Conservation (phyloP, 1,140 invertebrate genomes). For the Eriocheir sinensis region DNA sequence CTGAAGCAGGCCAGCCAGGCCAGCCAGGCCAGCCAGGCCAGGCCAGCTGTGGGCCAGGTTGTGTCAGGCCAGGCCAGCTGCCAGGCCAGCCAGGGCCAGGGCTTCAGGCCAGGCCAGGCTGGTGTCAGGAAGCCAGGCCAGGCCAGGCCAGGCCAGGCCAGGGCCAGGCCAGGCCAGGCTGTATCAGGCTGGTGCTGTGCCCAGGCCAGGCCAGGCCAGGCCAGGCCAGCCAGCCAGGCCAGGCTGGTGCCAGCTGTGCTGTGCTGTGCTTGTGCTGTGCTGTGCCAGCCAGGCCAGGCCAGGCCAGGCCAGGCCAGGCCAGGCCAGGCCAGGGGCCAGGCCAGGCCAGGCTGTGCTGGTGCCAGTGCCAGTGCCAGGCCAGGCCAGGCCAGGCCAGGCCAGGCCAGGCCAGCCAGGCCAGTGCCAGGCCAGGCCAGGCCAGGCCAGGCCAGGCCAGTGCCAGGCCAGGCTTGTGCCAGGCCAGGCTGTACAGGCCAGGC, state of each 20-base stretch:
- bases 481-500: conserved; percentile 58
- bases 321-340: conserved; percentile 33
- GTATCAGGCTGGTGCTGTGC: conserved; percentile 70
- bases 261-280: not conserved
- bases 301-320: conserved; percentile 75
- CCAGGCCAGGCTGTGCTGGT: conserved; percentile 68
- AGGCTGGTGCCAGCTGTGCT: conserved; percentile 56
- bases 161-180: conserved; percentile 4
- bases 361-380: conserved; percentile 71
- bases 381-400: conserved; percentile 78
- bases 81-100: not conserved
- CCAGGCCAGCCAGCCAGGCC: conserved; percentile 76
- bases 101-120: conserved; percentile 9
- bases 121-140: not conserved
- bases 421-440: conserved; percentile 55
- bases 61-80: conserved; percentile 31
- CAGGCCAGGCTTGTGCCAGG: conserved; percentile 70
- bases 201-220: conserved; percentile 78
- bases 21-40: conserved; percentile 57
- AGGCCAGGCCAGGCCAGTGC: too few relatives aligned
- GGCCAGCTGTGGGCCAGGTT: conserved; percentile 52
- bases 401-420: not conserved
- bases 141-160: conserved; percentile 52
- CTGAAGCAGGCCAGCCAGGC: conserved; percentile 58
- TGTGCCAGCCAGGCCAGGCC: conserved; percentile 61